Evolutionary conservation across 2,797 vertebrate genomes (phyloP).

Genomic region (Schizopygopsis malacanthus): DNA sequence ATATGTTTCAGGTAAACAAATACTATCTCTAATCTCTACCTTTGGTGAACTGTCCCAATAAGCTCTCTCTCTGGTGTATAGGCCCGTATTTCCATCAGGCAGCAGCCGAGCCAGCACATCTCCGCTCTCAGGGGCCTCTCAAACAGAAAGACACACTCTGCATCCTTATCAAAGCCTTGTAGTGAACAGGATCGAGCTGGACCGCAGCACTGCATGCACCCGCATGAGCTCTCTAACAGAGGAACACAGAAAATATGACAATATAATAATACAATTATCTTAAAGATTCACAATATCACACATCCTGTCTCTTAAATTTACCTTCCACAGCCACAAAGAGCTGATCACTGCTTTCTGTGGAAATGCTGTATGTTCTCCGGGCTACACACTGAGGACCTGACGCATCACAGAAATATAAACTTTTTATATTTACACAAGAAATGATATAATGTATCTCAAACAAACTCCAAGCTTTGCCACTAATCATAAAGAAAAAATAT

Average conservation of each 20-base stretch:
- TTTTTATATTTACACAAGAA: not conserved
- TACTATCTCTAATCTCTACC: conserved; percentile 26
- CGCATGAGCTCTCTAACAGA: conserved; percentile 78
- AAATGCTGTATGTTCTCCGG: conserved; percentile 77
- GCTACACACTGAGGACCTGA: conserved; percentile 79
- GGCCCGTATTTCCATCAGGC: conserved; percentile 80
- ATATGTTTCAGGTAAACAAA: not conserved
- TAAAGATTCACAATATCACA: not conserved
- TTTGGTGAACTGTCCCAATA: conserved; percentile 72
- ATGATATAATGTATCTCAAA: not conserved
- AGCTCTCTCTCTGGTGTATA: conserved; percentile 71
- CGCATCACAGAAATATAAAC: not conserved
- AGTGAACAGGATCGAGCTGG: conserved; percentile 77
- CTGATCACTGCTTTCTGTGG: conserved; percentile 68
- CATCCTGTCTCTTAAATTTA: conserved; percentile 56
- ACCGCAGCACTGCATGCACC: conserved; percentile 80
- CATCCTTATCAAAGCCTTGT: conserved; percentile 73
- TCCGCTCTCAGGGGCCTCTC: conserved; percentile 76
- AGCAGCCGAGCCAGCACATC: conserved; percentile 79
- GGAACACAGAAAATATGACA: not conserved
- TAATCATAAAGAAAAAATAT: not conserved
- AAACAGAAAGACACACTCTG: conserved; percentile 74
- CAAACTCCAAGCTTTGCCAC: not conserved
- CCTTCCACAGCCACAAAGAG: conserved; percentile 82
- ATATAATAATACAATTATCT: not conserved